These are phyloP conservation scores for Marcusenius ussheri DNA, from an alignment of 2,113 vertebrate species.

Conservation along the genomic window DNA sequence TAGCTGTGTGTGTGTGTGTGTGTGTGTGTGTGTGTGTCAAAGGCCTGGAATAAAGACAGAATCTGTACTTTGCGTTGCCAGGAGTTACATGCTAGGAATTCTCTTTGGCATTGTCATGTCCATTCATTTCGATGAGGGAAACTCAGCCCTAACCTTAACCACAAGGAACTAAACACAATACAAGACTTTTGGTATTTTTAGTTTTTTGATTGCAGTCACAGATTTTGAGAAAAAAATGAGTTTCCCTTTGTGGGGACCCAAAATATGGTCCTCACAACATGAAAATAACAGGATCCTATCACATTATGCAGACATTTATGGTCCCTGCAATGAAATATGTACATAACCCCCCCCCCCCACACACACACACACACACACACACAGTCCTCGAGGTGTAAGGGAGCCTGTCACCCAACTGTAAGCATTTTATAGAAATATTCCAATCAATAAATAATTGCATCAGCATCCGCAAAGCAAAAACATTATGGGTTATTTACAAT, in stretches of 20 bases:
- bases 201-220: too few relatives aligned
- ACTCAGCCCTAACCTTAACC: too few relatives aligned
- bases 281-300: too few relatives aligned
- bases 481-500: background rate
- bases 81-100: background rate
- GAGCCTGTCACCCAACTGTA: background rate
- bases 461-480: constrained; percentile 9
- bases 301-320: too few relatives aligned
- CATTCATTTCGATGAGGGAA: too few relatives aligned
- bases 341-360: background rate
- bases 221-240: too few relatives aligned
- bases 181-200: too few relatives aligned
- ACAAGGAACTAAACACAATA: too few relatives aligned
- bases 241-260: too few relatives aligned
- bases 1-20: background rate
- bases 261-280: too few relatives aligned
- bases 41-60: background rate
- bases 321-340: too few relatives aligned
- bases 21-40: background rate
- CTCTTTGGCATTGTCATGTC: background rate
- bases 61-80: background rate
- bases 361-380: background rate
- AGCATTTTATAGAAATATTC: background rate
- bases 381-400: background rate
- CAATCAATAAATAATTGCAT: background rate